Evolutionary conservation across 92 coral and sea anemone species (phyloP), one percentile per base, ranked within the genome.

Genomic region (Palythoa caribaeorum): DNA sequence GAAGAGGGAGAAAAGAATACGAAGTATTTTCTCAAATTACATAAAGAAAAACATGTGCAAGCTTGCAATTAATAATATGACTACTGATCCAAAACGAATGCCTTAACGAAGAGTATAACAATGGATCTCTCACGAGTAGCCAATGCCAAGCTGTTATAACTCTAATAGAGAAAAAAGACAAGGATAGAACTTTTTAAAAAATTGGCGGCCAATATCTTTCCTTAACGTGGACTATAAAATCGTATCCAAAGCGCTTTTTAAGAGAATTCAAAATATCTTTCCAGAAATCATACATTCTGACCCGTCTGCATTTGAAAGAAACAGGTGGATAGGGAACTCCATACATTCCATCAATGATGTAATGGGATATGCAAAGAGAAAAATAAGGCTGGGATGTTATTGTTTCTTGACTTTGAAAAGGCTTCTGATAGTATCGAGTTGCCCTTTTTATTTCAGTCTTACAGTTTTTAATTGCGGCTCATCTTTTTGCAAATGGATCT

Each of bases 121-220:
- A 71, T 17, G 84, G 51, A 35, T 68, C 71, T 44, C 83, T 88
- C 55, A 52, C 87, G 2, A 60, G 57, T 68, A 77, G 80, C 12
- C 69, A 53, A 73, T 60, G 53, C 51, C 90, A 88, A 71, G 90
- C 87, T 55, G 54, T 88, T 13, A 88, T 55, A 20, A 80, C 80
- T 44, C 76, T 88, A 15, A 52, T 80, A 40, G 87, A 70, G 53
- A 87, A 87, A 55, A 87, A 87, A 69, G 90, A 71, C 39, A 77
- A 87, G 50, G 86, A 79, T 40, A 70, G 86, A 54, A 78, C 35
- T 63, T 60, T 76, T 40, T 87, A 20, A 77, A 87, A 76, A 87
- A 87, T 39, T 88, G 90, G 90, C 79, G 86, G 73, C 90, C 90
- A 66, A 68, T 79, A 39, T 88, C 80, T 9, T 59, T 88, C 20